Evolutionary conservation across 2,888 invertebrate species (phyloP), one percentile per base, ranked within the genome.

Genomic region (Rhaphigaster nebulosa): DNA sequence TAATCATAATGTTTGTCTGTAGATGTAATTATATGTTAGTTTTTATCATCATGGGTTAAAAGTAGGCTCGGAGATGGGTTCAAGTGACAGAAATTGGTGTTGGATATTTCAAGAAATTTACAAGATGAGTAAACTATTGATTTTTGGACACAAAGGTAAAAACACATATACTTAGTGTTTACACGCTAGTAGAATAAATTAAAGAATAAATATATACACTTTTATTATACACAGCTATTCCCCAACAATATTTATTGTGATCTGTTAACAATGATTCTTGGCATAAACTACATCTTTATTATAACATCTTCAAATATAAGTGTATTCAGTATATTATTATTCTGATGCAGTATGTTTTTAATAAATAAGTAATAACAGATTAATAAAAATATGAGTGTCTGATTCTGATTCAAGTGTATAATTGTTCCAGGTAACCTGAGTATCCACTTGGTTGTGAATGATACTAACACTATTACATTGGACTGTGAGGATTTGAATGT

Each of bases 401-500:
- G 70, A 65, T 65, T 76, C 34, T 38, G 34, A 76, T 76, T 23
- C 23, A 15, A 76, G 38, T 38, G 1, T 20, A 34, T 76, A 76
- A 76, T 23, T 65, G n/a, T 65, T n/a, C 23, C n/a, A 89, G 89
- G 89, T 45, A 5, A 70, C 5, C 34, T 89, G 54, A 89, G 12
- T 6, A 76, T 89, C 34, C 29, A 50, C 18, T 23, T 89, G 34
- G 54, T 45, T n/a, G 41, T 50, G 50, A 89, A 80, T 45, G 45
- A 80, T 26, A 89, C 76, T 4, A 12, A 89, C 26, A 70, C 34
- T 8, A 70, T 89, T 45, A 29, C 52, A n/a, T 80, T 89, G 52
- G 89, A 89, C 76, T 45, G 89, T 45, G 76, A 89, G 23, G 89
- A 70, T 38, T 54, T 89, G 34, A 89, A 70, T 29, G 50, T 89